Evolutionary conservation across 2,113 vertebrate genomes (phyloP).

Genomic region (Corvus cornix): DNA sequence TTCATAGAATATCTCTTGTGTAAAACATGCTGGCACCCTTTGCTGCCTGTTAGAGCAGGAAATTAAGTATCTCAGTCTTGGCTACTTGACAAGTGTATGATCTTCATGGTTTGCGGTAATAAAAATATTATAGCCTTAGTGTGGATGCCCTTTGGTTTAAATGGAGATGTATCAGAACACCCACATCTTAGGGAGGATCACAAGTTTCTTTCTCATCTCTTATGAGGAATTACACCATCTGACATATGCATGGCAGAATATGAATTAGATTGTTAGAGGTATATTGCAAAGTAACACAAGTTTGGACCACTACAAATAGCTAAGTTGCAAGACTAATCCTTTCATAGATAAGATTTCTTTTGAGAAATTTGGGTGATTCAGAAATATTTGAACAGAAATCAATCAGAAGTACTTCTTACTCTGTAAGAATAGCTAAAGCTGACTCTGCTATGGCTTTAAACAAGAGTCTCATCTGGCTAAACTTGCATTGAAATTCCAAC

Average conservation of each 20-base stretch:
- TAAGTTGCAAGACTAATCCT: neutral
- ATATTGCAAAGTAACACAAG: neutral
- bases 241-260: neutral
- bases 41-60: conserved; percentile 4
- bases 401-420: neutral
- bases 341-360: neutral
- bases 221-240: neutral
- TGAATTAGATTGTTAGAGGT: neutral
- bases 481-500: neutral
- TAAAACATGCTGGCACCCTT: neutral
- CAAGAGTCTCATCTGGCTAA: neutral
- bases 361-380: neutral
- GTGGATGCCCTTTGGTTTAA: conserved; percentile 26
- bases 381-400: neutral
- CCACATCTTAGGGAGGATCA: neutral
- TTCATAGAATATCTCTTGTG: conserved; percentile 5
- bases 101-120: conserved; percentile 11
- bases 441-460: neutral
- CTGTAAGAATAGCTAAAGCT: neutral
- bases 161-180: neutral
- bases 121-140: conserved; percentile 3
- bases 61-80: neutral
- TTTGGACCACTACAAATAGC: neutral
- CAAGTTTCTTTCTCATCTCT: neutral
- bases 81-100: neutral